phyloP scores from a whole-genome alignment of 2,888 invertebrate genomes.

The Sthenelais limicola region DNA sequence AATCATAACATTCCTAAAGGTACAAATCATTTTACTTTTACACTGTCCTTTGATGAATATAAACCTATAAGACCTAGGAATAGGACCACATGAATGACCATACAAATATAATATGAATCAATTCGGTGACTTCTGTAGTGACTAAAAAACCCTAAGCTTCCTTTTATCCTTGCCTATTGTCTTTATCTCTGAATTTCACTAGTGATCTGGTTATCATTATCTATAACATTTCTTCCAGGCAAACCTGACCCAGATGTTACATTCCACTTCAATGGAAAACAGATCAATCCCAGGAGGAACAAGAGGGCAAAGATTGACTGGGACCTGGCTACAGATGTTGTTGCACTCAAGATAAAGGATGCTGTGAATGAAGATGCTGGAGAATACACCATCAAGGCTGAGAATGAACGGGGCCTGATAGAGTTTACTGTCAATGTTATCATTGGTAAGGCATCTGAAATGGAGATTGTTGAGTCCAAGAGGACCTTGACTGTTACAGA shows the following conservation, averaged over 20 bases:
- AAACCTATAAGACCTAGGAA: too few species aligned
- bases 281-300: conserved; percentile 48
- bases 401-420: conserved; percentile 8
- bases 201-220: too few species aligned
- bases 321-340: conserved; percentile 12
- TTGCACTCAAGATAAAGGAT: neutral
- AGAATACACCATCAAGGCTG: conserved; percentile 33
- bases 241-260: conserved; percentile 57
- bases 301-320: conserved; percentile 1
- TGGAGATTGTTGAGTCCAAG: neutral
- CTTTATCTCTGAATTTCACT: too few species aligned
- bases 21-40: too few species aligned
- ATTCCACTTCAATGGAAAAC: conserved; percentile 63
- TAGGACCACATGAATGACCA: too few species aligned
- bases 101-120: too few species aligned
- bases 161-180: too few species aligned
- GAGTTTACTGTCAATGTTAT: conserved; percentile 50
- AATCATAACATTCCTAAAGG: too few species aligned
- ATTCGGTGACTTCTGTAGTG: too few species aligned
- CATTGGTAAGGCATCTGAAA: conserved; percentile 42
- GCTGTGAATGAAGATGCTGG: conserved; percentile 22
- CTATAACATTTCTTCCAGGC: too few species aligned
- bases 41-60: too few species aligned
- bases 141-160: too few species aligned
- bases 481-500: neutral